These are phyloP conservation scores for Bungarus multicinctus DNA, from an alignment of 2,113 vertebrate genomes.

Conservation along the genomic window DNA sequence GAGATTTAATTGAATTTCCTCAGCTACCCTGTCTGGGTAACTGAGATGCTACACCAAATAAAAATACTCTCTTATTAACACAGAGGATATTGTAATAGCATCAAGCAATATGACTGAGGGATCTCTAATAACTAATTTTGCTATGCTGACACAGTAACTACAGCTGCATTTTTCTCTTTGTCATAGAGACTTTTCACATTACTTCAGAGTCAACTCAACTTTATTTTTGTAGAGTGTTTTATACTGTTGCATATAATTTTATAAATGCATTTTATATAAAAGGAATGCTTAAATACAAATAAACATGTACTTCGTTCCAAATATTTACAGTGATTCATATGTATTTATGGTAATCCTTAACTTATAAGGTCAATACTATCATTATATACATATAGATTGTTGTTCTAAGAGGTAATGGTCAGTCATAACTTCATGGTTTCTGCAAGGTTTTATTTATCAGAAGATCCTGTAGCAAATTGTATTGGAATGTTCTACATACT, in stretches of 20 bases:
- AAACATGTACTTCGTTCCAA: background rate
- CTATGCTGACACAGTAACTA: background rate
- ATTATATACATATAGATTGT: background rate
- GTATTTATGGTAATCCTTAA: background rate
- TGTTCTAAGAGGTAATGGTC: background rate
- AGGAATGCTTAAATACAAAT: background rate
- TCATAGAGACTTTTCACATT: background rate
- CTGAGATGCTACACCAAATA: background rate
- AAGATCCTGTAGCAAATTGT: background rate
- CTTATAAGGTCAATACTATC: background rate
- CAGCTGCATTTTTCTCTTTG: background rate
- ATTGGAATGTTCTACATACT: background rate
- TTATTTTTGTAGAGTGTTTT: background rate
- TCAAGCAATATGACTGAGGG: background rate
- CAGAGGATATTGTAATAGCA: background rate
- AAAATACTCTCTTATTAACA: background rate
- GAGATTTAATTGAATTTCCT: background rate
- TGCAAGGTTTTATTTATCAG: background rate
- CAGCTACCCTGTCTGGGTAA: background rate
- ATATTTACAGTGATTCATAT: background rate
- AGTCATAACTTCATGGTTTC: background rate
- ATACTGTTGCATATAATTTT: background rate
- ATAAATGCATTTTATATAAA: conserved; percentile 26
- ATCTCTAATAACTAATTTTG: background rate
- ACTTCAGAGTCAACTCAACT: conserved; percentile 11